phyloP scores from a whole-genome alignment of 2,797 vertebrate species.

The Anabas testudineus region DNA sequence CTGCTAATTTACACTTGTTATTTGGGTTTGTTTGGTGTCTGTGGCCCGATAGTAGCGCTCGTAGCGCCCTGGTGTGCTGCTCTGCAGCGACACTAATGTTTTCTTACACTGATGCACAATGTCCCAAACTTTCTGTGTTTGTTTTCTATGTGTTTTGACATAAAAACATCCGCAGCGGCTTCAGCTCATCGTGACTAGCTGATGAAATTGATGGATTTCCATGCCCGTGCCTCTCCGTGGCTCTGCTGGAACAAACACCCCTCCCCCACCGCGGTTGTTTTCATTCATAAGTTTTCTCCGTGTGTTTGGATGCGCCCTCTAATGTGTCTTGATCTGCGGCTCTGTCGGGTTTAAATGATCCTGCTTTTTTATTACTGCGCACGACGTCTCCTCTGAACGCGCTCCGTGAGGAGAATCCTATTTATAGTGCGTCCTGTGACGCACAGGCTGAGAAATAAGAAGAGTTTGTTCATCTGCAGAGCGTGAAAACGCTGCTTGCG shows the following conservation, averaged over 20 bases:
- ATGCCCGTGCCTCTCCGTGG: conserved; percentile 52
- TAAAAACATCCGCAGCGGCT: not conserved
- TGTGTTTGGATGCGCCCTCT: conserved; percentile 61
- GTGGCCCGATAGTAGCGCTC: conserved; percentile 4
- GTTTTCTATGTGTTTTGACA: conserved; percentile 7
- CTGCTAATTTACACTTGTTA: not conserved
- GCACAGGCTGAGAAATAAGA: not conserved
- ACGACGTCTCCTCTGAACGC: conserved; percentile 7
- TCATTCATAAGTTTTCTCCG: conserved; percentile 94
- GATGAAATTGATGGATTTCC: conserved; percentile 51
- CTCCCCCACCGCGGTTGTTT: conserved; percentile 86
- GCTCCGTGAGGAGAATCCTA: not conserved
- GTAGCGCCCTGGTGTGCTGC: not conserved
- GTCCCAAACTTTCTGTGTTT: not conserved
- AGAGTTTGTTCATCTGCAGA: conserved; percentile 26
- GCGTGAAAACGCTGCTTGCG: not conserved
- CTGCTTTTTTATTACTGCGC: conserved; percentile 24
- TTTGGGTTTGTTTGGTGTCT: not conserved
- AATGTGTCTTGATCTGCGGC: conserved; percentile 45
- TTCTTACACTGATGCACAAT: conserved; percentile 5
- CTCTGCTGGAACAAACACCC: conserved; percentile 77
- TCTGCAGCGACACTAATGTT: conserved; percentile 3
- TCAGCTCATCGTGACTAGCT: conserved; percentile 6
- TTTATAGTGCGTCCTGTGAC: conserved; percentile 18
- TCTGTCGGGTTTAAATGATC: conserved; percentile 28